phyloP scores from a whole-genome alignment of 2,113 vertebrate genomes.

The Camarhynchus parvulus region DNA sequence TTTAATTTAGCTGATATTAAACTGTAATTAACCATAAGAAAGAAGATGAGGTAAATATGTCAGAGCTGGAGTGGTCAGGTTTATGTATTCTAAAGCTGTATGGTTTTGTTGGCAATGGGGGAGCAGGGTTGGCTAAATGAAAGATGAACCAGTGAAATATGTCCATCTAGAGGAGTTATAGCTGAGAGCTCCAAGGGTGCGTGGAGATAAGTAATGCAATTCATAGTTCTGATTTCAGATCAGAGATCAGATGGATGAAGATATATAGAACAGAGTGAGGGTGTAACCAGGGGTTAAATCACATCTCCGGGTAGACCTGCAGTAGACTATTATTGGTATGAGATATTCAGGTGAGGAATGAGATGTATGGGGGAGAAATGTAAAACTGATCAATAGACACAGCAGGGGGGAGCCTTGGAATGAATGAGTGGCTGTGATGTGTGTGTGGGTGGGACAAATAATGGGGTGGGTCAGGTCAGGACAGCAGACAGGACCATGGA shows the following conservation, averaged over 20 bases:
- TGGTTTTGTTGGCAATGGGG: accelerated
- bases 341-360: not conserved
- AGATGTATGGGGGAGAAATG: not conserved
- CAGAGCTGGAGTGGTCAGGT: not conserved
- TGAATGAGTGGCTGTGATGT: accelerated
- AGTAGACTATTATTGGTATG: not conserved
- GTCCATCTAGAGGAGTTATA: not conserved
- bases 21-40: not conserved
- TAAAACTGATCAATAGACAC: not conserved
- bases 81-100: not conserved
- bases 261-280: not conserved
- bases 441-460: not conserved
- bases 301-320: not conserved
- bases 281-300: not conserved
- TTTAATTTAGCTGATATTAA: not conserved
- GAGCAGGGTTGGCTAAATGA: not conserved
- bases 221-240: not conserved
- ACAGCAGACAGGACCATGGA: accelerated
- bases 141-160: not conserved
- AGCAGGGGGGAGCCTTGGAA: accelerated
- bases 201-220: not conserved
- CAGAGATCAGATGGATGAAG: not conserved
- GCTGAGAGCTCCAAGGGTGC: not conserved
- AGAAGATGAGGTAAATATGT: not conserved
- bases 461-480: not conserved